Evolutionary conservation across 2,113 vertebrate genomes (phyloP), one percentile per base, ranked within the genome.

Genomic region (Gopherus flavomarginatus): DNA sequence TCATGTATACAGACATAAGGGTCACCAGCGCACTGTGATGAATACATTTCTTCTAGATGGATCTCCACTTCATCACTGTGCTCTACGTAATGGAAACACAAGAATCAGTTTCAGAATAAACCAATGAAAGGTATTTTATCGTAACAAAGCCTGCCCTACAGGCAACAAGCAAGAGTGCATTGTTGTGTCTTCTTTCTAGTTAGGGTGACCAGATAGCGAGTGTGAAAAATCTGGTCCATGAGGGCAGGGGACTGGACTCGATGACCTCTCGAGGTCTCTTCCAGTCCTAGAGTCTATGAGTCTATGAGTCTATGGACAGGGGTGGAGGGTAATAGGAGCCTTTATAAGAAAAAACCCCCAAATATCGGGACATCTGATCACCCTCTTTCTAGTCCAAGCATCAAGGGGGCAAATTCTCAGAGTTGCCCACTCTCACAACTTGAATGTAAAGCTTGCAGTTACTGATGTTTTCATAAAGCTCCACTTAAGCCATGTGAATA

Each of bases 371-470:
- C 50, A 50, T 14, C 50, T 50, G 13, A 14, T 50, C 13, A 50
- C 50, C 50, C 49, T 50, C 13, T 85, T 78, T 83, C 57, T 89
- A 86, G 94, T 22, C 82, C 54, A 83, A 92, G n/a, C 19, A 9
- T 72, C 65, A 38, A 83, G 57, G 78, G 78, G 72, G 44, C 85
- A 79, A 77, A 44, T 59, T 90, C 82, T 86, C 88, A 91, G 79
- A 35, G 24, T 57, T 87, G 50, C 27, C 75, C 35, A 6, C 42
- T 47, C 77, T 82, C 80, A 93, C 0, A 1, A 29, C 69, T 83
- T 92, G 78, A 65, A 10, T 14, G 87, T n/a, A 47, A 95, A 81
- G 89, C 92, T 89, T 93, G 57, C 44, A 87, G 57, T 19, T 57
- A 1, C 42, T 79, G 19, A 6, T 57, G 8, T 81, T 92, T 6